Percentiles rank a stretch among this genome's conserved stretches.
phyloP scores from a whole-genome alignment of 2,888 invertebrate species.

The Rotaria sp. region DNA sequence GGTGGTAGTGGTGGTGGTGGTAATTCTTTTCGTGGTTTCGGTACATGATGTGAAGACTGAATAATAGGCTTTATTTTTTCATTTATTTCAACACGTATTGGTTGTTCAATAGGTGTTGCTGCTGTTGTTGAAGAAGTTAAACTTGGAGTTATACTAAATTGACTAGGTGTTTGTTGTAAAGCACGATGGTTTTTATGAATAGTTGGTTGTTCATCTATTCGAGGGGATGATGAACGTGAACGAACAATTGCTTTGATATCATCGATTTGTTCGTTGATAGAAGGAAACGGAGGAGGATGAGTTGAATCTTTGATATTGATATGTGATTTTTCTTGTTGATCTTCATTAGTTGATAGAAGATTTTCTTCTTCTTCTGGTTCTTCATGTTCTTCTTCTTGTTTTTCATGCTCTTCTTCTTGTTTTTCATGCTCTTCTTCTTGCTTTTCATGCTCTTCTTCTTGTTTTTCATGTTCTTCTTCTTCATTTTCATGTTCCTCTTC shows the following conservation, averaged over 20 bases:
- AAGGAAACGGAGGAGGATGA: background rate
- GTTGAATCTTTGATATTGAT: background rate
- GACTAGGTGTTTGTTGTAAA: too few species aligned
- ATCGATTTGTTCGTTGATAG: background rate
- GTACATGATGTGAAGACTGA: background rate
- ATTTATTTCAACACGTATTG: background rate
- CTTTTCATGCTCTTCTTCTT: background rate
- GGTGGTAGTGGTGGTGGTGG: too few species aligned
- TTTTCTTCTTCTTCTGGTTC: background rate
- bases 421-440: background rate
- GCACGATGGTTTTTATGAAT: too few species aligned
- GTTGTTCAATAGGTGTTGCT: too few species aligned
- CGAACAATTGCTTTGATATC: background rate
- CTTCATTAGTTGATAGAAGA: background rate
- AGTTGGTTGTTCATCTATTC: background rate
- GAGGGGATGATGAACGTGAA: background rate
- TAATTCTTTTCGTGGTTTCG: background rate
- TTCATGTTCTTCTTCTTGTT: background rate
- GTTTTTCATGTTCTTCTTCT: background rate
- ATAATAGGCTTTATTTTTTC: background rate
- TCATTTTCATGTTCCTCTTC: background rate
- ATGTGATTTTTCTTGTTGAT: background rate
- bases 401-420: background rate
- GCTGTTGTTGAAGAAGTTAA: background rate
- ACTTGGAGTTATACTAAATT: background rate